These are phyloP conservation scores for Hermodice carunculata DNA, from an alignment of 2,888 invertebrate genomes.

Conservation along the genomic window DNA sequence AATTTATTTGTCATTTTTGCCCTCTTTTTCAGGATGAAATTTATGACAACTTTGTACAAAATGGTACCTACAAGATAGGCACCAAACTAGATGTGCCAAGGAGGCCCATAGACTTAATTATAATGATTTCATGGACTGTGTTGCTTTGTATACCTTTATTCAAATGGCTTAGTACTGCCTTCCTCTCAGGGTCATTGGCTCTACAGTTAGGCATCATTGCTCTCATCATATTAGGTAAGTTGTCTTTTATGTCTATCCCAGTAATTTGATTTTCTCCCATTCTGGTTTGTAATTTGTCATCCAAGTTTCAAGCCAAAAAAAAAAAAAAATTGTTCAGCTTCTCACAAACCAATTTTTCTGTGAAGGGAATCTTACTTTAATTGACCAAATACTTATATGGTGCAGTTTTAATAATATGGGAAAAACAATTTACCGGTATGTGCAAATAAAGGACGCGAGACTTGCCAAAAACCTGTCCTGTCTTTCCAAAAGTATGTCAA, in stretches of 20 bases:
- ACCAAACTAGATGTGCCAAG: conserved; percentile 45
- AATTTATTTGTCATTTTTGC: neutral
- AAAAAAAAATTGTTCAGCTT: too few species aligned
- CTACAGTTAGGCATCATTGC: conserved; percentile 79
- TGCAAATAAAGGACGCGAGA: too few species aligned
- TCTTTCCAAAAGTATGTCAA: too few species aligned
- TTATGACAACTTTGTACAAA: conserved; percentile 64
- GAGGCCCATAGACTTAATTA: conserved; percentile 55
- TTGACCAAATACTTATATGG: too few species aligned
- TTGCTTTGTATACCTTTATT: conserved; percentile 59
- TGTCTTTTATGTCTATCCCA: neutral
- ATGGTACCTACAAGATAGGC: conserved; percentile 53
- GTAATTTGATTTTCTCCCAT: conserved; percentile 5
- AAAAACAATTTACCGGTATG: too few species aligned
- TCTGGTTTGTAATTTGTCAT: too few species aligned
- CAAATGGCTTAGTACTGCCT: conserved; percentile 49
- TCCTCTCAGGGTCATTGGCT: conserved; percentile 76
- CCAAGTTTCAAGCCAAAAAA: too few species aligned
- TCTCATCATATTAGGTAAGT: conserved; percentile 84
- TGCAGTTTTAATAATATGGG: too few species aligned
- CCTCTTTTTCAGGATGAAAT: conserved; percentile 64
- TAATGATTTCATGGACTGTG: conserved; percentile 62
- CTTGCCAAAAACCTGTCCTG: too few species aligned
- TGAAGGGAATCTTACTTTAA: too few species aligned
- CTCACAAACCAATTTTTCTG: too few species aligned